Evolutionary conservation across 2,888 invertebrate genomes (phyloP).

Genomic region (Thecophora atra): DNA sequence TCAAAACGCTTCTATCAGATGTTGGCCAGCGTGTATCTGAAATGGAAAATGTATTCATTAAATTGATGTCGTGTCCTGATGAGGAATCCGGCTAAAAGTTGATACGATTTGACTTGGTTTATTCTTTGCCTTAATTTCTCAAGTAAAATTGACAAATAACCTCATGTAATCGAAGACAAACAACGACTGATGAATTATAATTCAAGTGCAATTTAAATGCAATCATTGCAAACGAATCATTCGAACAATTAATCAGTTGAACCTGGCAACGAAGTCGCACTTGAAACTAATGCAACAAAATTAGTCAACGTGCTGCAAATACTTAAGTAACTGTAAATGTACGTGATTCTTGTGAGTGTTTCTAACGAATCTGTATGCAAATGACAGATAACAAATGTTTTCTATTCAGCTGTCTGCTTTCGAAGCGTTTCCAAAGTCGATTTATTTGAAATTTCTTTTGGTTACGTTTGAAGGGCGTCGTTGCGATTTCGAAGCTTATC

Average conservation of each 20-base stretch:
- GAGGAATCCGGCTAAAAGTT: neutral
- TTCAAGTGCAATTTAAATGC: conserved; percentile 11
- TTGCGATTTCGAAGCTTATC: conserved; percentile 15
- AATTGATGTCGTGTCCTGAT: neutral
- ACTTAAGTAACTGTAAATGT: neutral
- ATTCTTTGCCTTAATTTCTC: conserved; percentile 21
- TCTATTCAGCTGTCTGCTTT: neutral
- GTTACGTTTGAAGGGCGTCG: neutral
- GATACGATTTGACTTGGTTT: conserved; percentile 25
- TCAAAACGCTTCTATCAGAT: no score
- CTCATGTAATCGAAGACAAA: no score
- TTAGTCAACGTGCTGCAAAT: conserved; percentile 20
- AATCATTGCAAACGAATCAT: conserved; percentile 15
- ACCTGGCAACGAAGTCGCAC: conserved; percentile 28
- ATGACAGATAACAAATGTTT: neutral
- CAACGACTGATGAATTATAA: no score
- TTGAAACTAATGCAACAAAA: conserved; percentile 17
- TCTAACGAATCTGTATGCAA: neutral
- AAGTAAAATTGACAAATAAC: no score
- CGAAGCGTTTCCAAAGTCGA: neutral
- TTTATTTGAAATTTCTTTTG: neutral
- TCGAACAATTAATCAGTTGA: conserved; percentile 13
- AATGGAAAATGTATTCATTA: conserved; percentile 35
- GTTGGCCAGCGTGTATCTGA: conserved; percentile 11
- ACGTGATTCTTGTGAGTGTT: neutral